These are phyloP conservation scores for Drosophila trapezifrons DNA, from an alignment of 1,140 invertebrate species.

Conservation along the genomic window DNA sequence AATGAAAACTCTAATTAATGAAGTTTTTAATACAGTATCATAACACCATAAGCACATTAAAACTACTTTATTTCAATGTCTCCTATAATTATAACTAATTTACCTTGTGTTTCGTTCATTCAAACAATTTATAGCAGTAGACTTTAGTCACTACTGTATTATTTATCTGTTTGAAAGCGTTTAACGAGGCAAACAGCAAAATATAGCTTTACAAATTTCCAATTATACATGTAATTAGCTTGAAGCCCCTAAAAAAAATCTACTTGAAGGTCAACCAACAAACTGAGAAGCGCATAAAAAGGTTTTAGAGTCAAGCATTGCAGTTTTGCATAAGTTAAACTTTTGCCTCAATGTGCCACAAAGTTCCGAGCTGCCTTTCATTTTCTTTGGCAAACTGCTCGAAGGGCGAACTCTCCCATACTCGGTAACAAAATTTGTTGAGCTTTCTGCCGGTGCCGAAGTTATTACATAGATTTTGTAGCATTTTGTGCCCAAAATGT, in stretches of 20 bases:
- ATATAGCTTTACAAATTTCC: not conserved
- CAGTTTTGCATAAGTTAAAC: not conserved
- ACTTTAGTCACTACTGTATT: not conserved
- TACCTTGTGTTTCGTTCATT: not conserved
- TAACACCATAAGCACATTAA: too few species aligned
- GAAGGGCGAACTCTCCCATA: not conserved
- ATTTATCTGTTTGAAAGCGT: not conserved
- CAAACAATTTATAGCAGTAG: not conserved
- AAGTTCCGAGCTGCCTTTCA: not conserved
- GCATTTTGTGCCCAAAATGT: conserved; percentile 79
- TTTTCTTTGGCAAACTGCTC: conserved; percentile 8
- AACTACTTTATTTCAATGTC: not conserved
- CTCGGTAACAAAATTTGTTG: conserved; percentile 43
- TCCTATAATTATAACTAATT: not conserved
- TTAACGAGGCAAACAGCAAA: not conserved
- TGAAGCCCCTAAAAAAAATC: not conserved
- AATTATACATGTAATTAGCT: not conserved
- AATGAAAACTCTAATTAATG: too few species aligned
- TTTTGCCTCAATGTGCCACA: conserved; percentile 29
- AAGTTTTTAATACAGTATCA: too few species aligned
- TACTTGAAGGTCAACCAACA: not conserved
- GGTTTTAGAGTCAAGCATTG: not conserved
- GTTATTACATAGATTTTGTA: conserved; percentile 80
- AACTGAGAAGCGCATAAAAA: not conserved
- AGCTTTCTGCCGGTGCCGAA: conserved; percentile 41